Evolutionary conservation across 1,140 invertebrate species (phyloP).

Genomic region (Hydropsyche tenuis): DNA sequence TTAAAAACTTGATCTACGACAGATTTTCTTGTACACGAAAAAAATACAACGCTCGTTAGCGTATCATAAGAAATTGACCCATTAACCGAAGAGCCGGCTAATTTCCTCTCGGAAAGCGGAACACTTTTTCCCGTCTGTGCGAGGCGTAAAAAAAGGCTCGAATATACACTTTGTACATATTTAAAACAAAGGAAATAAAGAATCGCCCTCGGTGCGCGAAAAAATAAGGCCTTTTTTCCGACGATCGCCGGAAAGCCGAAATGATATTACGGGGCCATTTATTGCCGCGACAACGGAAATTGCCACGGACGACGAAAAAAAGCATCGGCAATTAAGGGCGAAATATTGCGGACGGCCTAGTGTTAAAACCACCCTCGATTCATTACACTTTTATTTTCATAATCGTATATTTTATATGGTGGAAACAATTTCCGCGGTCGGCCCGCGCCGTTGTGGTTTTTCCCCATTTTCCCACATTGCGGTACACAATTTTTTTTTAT

Average conservation of each 20-base stretch:
- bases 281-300: slow-evolving; percentile 32
- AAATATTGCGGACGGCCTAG: slow-evolving; percentile 15
- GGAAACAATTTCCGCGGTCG: background rate
- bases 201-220: slow-evolving; percentile 5
- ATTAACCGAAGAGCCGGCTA: slow-evolving; percentile 27
- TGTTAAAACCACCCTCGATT: slow-evolving; percentile 17
- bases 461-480: background rate
- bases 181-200: slow-evolving; percentile 39
- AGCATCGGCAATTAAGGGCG: slow-evolving; percentile 31
- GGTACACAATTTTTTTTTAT: background rate
- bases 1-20: too few species aligned
- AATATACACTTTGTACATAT: background rate
- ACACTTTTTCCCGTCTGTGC: slow-evolving; percentile 14
- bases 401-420: background rate
- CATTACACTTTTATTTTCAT: slow-evolving; percentile 17
- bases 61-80: slow-evolving; percentile 38
- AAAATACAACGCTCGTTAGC: slow-evolving; percentile 7
- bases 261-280: slow-evolving; percentile 36
- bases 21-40: background rate
- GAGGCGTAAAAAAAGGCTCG: background rate
- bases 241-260: slow-evolving; percentile 23
- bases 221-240: slow-evolving; percentile 23
- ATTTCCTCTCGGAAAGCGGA: slow-evolving; percentile 34
- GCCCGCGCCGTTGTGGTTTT: background rate
- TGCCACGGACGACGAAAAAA: slow-evolving; percentile 22